Evolutionary conservation across 2,888 invertebrate species (phyloP), one percentile per base, ranked within the genome.

Genomic region (Linhomoeus sp.): DNA sequence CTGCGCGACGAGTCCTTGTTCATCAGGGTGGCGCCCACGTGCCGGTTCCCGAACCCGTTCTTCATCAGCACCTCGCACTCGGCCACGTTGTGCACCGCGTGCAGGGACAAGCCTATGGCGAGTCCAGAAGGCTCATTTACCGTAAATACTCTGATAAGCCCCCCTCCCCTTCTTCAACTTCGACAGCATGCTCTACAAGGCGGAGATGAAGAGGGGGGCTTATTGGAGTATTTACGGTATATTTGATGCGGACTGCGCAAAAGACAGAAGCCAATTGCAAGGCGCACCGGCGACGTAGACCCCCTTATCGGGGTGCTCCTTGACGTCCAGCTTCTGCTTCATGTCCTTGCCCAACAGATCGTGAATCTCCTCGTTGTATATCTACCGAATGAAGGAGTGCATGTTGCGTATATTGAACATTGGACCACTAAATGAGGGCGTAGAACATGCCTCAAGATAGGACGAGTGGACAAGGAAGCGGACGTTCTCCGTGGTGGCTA

Each of bases 21-120:
- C 86, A 86, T 86, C 43, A 82, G 72, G 0, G 86, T 87, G 1
- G 83, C 77, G 0, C 83, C 86, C 15, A 79, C 78, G 19, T 81
- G 76, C 33, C 86, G 72, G 64, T 82, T 80, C 55, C 76, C 76
- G 67, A 82, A 80, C 0, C 86, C 86, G 45, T 75, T 67, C 40
- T 75, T 75, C 67, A 86, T 75, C 46, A 83, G 71, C 23, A 73
- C 69, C 53, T 80, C 77, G 61, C 85, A 85, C 58, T 85, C 81
- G 0, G 68, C 59, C 0, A 80, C 79, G 64, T 78, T 77, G 56
- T 81, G 80, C 1, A 85, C 84, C 0, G 80, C 74, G 58, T 80
- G 79, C 55, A 75, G 73, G 1, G 79, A 77, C 38, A 83, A 66
- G 42, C 77, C 77, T 76, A 56, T 1, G 56, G 52, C 36, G 41